Evolutionary conservation across 2,888 invertebrate genomes (phyloP), one percentile per base, ranked within the genome.

Genomic region (Phengaris alcon): DNA sequence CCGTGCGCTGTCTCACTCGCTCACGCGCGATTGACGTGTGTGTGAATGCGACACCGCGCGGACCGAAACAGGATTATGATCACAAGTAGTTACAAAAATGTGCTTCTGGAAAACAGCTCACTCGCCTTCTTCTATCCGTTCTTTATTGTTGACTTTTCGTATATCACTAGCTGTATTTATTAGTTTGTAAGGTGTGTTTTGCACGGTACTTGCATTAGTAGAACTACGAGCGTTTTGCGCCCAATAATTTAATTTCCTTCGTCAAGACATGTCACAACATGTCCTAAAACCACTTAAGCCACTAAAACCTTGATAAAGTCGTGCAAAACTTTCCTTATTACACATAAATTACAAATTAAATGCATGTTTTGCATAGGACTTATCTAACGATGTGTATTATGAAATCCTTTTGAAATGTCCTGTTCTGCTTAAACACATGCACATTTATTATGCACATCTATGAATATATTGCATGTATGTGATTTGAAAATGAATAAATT

Each of bases 141-240:
- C 35, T 3, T 35, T 35, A 35, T 35, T 35, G 4, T 35, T 35
- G 35, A 4, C 3, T 35, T 35, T 35, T 3, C 35, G 35, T 35
- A 35, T 35, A 3, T 35, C 35, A 2, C 35, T 35, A 35, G 35
- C 35, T 35, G 35, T 52, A 59, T 59, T 59, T 59, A 59, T 78
- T 78, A 75, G 77, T 80, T 78, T 77, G 77, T 80, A 79, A 78
- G 77, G 76, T 78, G 75, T 79, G 78, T 79, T 79, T 78, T 76
- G 79, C 80, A 79, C 79, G 73, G 78, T 77, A 78, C 79, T 77
- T 79, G 78, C 79, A 81, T 79, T 79, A 80, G 78, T 79, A 7
- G 22, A 10, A 54, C 9, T 54, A 35, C 15, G 9, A 52, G 70
- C 46, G 77, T 79, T 79, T 78, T 76, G 74, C 77, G 76, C 77